phyloP scores from a whole-genome alignment of 2,113 vertebrate species.

The Aplodontia rufa region DNA sequence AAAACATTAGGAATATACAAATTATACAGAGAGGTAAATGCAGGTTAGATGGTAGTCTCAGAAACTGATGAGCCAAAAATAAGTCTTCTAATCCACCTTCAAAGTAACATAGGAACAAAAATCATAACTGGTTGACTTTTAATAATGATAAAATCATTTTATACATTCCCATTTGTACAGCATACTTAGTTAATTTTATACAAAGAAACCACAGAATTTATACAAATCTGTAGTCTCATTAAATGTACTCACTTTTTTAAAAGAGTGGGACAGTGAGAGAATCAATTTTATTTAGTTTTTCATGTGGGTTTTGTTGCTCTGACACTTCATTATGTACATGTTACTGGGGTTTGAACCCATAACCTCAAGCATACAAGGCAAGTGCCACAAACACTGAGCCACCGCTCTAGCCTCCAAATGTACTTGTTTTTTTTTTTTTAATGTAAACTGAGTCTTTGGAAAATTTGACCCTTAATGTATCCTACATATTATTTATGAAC shows the following conservation, averaged over 20 bases:
- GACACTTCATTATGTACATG: too few species aligned
- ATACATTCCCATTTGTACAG: too few species aligned
- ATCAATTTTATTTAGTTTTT: too few species aligned
- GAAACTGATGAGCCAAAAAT: neutral
- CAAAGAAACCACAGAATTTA: neutral
- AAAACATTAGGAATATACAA: neutral
- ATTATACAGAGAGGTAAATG: neutral
- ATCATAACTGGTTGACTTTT: neutral
- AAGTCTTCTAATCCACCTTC: accelerated
- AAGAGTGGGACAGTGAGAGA: too few species aligned
- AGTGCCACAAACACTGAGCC: too few species aligned
- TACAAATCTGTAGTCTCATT: neutral
- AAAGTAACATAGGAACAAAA: neutral
- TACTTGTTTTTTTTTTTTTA: too few species aligned
- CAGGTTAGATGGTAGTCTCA: neutral
- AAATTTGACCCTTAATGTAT: neutral
- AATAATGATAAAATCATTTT: neutral
- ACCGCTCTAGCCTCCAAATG: too few species aligned
- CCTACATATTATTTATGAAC: neutral
- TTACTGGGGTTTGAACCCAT: too few species aligned
- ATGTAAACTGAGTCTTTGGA: neutral
- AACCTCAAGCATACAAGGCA: too few species aligned
- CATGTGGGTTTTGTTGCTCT: too few species aligned
- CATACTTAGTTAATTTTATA: neutral
- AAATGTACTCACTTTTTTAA: too few species aligned